These are phyloP conservation scores for Tetramorium parvispinum DNA, from an alignment of 1,140 invertebrate genomes.

Conservation along the genomic window DNA sequence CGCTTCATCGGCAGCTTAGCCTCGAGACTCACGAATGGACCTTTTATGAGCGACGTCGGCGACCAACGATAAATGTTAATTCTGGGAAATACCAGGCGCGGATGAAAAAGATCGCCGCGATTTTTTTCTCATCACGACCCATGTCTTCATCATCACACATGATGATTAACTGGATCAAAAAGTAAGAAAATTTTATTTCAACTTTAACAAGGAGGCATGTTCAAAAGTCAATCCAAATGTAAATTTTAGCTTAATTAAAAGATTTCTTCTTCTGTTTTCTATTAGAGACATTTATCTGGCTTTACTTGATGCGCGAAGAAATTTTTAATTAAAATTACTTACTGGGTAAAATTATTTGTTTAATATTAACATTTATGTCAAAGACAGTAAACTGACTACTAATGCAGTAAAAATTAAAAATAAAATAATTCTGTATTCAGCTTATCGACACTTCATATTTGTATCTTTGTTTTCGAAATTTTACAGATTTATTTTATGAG, in stretches of 20 bases:
- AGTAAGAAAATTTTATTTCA: neutral
- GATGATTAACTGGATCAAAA: neutral
- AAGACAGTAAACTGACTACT: neutral
- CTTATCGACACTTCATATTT: neutral
- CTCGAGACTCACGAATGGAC: constrained; percentile 39
- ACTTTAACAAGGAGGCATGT: neutral
- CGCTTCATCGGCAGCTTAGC: constrained; percentile 33
- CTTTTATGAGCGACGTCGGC: constrained; percentile 13
- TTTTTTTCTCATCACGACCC: neutral
- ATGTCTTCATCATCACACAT: constrained; percentile 15
- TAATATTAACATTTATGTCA: neutral
- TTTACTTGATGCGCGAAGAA: neutral
- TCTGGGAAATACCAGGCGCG: constrained; percentile 21
- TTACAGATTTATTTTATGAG: neutral
- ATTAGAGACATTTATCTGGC: neutral
- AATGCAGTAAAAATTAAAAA: neutral
- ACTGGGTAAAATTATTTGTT: neutral
- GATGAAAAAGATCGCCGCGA: constrained; percentile 13
- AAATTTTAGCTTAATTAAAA: neutral
- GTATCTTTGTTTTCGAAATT: neutral
- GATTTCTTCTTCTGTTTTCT: neutral
- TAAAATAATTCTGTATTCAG: neutral
- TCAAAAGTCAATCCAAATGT: neutral
- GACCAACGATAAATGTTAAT: constrained; percentile 4
- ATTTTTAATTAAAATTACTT: neutral